phyloP scores from a whole-genome alignment of 2,113 vertebrate genomes.

The Pandion haliaetus region DNA sequence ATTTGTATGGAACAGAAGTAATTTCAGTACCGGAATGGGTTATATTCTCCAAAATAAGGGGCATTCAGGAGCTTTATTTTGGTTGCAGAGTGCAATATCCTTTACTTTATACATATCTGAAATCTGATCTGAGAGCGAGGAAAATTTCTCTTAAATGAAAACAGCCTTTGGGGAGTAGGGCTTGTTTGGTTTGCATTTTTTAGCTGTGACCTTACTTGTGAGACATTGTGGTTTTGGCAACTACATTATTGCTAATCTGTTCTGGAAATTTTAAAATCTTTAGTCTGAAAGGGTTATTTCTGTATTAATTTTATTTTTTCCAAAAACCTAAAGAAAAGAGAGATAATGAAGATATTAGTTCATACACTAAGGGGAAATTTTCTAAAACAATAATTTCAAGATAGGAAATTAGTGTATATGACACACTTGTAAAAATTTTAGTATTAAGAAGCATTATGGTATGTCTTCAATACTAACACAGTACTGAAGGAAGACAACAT shows the following conservation, averaged over 20 bases:
- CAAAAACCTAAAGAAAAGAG: not conserved
- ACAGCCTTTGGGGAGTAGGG: not conserved
- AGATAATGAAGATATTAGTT: not conserved
- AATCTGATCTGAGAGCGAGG: not conserved
- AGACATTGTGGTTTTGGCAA: not conserved
- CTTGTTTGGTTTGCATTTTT: slow-evolving; percentile 12
- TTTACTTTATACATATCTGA: not conserved
- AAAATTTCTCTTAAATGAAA: not conserved
- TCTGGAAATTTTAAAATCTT: not conserved
- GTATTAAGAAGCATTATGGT: fast-evolving
- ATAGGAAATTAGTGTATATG: not conserved
- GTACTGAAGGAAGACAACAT: not conserved
- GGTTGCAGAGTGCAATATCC: not conserved
- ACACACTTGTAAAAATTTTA: not conserved
- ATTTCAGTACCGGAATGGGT: not conserved
- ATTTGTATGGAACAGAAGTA: not conserved
- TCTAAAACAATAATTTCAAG: not conserved
- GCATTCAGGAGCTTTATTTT: not conserved
- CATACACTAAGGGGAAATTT: not conserved
- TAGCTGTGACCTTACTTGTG: not conserved
- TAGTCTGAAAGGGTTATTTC: not conserved
- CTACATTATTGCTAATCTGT: not conserved
- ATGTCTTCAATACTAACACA: not conserved
- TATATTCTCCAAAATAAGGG: not conserved
- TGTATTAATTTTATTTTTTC: not conserved